Conservation (phyloP, 2,797 vertebrate species). For the Menidia menidia region DNA sequence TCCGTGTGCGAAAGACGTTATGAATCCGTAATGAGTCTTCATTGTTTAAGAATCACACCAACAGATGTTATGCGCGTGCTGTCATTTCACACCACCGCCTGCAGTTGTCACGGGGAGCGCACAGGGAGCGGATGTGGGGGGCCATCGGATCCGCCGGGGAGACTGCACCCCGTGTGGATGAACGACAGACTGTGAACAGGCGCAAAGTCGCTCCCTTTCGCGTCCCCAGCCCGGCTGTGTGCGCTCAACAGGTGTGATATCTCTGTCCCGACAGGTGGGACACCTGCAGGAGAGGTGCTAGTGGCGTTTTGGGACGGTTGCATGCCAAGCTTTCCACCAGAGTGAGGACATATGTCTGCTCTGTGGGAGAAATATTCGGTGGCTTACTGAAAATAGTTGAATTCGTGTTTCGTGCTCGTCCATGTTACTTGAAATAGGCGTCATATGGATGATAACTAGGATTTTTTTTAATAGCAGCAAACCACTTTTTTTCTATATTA, state of each 20-base stretch:
- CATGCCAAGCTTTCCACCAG: neutral
- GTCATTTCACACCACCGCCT: slow-evolving; percentile 79
- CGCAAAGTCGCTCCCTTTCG: slow-evolving; percentile 18
- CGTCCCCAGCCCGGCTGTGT: slow-evolving; percentile 3
- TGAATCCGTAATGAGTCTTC: slow-evolving; percentile 85
- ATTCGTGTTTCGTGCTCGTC: neutral
- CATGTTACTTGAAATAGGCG: neutral
- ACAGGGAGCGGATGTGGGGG: neutral
- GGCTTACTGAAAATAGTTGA: neutral
- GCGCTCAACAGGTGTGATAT: slow-evolving; percentile 75
- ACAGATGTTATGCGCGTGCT: slow-evolving; percentile 85
- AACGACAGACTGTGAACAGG: slow-evolving; percentile 45
- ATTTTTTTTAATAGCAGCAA: too few species aligned
- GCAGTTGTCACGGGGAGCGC: slow-evolving; percentile 47
- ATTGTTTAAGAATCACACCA: slow-evolving; percentile 78
- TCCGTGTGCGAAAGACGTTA: slow-evolving; percentile 70
- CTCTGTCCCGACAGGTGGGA: slow-evolving; percentile 66
- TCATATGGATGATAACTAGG: neutral
- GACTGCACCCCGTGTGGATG: slow-evolving; percentile 25
- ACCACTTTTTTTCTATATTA: too few species aligned
- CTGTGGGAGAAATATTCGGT: neutral
- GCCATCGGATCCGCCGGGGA: slow-evolving; percentile 22
- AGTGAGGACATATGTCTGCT: neutral
- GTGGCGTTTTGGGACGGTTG: neutral
- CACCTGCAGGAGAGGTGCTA: slow-evolving; percentile 41